phyloP scores from a whole-genome alignment of 2,113 vertebrate species.

The Toxostoma redivivum region DNA sequence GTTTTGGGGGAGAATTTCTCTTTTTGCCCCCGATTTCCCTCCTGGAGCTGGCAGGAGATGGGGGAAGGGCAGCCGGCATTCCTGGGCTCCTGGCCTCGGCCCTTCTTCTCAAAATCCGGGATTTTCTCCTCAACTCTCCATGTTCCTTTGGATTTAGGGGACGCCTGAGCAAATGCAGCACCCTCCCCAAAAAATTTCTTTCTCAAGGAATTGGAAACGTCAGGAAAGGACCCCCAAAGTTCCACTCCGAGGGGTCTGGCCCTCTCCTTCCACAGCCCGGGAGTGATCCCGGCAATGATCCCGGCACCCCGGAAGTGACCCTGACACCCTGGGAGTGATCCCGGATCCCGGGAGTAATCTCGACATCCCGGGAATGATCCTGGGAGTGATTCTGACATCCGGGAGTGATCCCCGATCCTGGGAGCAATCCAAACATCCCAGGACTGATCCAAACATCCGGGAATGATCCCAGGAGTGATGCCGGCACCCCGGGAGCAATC shows the following conservation, averaged over 20 bases:
- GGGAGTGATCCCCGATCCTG: not conserved
- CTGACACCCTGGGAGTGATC: too few species aligned
- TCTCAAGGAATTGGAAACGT: not conserved
- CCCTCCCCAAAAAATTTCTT: not conserved
- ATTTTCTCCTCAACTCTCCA: not conserved
- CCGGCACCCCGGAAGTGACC: too few species aligned
- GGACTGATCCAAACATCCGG: too few species aligned
- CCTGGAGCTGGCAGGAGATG: not conserved
- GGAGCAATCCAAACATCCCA: too few species aligned
- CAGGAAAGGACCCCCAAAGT: not conserved
- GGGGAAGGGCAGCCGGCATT: not conserved
- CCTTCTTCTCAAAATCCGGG: not conserved
- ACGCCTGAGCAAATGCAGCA: accelerated
- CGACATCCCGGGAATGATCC: too few species aligned
- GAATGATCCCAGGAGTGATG: too few species aligned
- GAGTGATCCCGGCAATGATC: not conserved
- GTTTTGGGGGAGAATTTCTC: not conserved
- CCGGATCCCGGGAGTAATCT: not conserved
- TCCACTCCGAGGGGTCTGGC: accelerated
- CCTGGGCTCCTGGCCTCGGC: not conserved
- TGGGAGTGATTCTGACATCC: too few species aligned
- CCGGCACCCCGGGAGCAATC: too few species aligned
- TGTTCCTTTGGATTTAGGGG: not conserved
- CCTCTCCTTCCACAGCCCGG: not conserved
- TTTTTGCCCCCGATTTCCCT: accelerated